These are phyloP conservation scores for Aptenodytes forsteri DNA, from an alignment of 2,113 vertebrate species.

Conservation along the genomic window DNA sequence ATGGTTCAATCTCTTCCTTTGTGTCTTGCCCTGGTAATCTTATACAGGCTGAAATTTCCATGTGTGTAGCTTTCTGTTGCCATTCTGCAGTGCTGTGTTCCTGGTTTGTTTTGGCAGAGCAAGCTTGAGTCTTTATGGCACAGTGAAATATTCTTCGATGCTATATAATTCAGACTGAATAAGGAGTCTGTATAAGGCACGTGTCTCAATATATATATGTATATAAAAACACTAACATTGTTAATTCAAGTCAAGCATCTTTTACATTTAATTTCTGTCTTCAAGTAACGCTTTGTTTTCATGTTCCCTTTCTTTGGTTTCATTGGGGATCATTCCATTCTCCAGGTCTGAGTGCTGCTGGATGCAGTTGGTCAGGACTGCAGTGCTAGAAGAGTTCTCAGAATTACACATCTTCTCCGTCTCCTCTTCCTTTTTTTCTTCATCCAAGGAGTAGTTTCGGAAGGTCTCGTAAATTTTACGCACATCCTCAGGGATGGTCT, in stretches of 20 bases:
- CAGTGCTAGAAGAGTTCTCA: constrained; percentile 80
- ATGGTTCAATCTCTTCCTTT: not conserved
- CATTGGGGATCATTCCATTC: constrained; percentile 78
- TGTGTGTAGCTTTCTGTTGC: constrained; percentile 33
- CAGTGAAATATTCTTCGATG: constrained; percentile 79
- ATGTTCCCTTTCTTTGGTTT: constrained; percentile 83
- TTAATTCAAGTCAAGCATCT: constrained; percentile 48
- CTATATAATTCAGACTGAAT: constrained; percentile 76
- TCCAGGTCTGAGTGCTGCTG: constrained; percentile 77
- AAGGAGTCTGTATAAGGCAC: constrained; percentile 84
- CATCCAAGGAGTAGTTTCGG: constrained; percentile 80
- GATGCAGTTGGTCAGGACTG: constrained; percentile 80
- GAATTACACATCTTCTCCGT: constrained; percentile 82
- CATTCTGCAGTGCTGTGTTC: constrained; percentile 46
- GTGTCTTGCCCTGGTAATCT: not conserved
- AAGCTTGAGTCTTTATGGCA: constrained; percentile 80
- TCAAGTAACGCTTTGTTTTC: constrained; percentile 78
- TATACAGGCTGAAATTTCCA: constrained; percentile 19
- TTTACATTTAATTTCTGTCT: constrained; percentile 75
- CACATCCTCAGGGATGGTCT: constrained; percentile 86
- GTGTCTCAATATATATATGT: constrained; percentile 76
- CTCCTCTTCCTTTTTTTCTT: constrained; percentile 80
- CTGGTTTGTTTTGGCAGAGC: constrained; percentile 75
- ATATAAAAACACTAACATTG: constrained; percentile 68
- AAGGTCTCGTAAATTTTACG: constrained; percentile 85